Evolutionary conservation across 2,888 invertebrate genomes (phyloP).

Genomic region (Synergus japonicus): DNA sequence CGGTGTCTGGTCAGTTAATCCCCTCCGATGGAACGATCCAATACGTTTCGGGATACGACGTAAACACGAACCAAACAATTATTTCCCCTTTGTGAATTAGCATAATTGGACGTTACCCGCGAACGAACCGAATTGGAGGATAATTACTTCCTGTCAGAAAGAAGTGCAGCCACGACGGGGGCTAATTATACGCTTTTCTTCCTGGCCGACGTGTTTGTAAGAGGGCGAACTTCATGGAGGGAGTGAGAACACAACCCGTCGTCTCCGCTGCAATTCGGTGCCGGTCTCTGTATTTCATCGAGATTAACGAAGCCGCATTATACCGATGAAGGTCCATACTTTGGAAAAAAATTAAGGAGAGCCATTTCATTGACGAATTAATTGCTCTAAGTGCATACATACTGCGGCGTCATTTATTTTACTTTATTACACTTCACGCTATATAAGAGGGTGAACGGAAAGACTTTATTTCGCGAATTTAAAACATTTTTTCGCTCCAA

Average conservation of each 20-base stretch:
- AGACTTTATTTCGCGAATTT: not conserved
- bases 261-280: not conserved
- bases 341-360: not conserved
- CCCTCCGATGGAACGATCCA: slow-evolving; percentile 38
- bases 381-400: not conserved
- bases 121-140: slow-evolving; percentile 42
- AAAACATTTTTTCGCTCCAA: not conserved
- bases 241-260: not conserved
- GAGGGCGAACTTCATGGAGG: not conserved
- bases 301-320: not conserved
- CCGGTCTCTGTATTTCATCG: not conserved
- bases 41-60: slow-evolving; percentile 37
- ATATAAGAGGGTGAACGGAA: not conserved
- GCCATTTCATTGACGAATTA: not conserved
- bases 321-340: not conserved
- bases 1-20: slow-evolving; percentile 37
- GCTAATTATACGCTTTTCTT: slow-evolving; percentile 44
- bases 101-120: slow-evolving; percentile 47
- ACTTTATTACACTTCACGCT: not conserved
- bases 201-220: slow-evolving; percentile 16
- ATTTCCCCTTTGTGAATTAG: slow-evolving; percentile 45
- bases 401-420: too few relatives aligned
- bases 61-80: slow-evolving; percentile 46
- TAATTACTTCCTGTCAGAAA: slow-evolving; percentile 45
- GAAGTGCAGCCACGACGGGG: slow-evolving; percentile 29